phyloP scores from a whole-genome alignment of 2,797 vertebrate species.

The Cirrhinus mrigala region DNA sequence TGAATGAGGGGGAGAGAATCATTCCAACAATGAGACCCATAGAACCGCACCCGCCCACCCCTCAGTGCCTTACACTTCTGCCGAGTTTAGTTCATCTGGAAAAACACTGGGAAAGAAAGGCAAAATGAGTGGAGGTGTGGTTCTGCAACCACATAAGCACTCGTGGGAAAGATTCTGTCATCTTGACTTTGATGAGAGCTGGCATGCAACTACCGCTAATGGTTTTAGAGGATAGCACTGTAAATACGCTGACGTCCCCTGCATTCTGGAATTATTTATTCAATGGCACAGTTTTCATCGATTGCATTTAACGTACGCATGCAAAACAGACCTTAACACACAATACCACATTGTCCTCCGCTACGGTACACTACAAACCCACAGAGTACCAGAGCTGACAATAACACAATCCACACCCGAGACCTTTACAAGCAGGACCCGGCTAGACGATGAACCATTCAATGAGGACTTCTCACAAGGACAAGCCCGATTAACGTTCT shows the following conservation, averaged over 20 bases:
- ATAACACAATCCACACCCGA: conserved; percentile 33
- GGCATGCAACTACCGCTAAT: conserved; percentile 23
- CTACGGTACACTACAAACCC: conserved; percentile 10
- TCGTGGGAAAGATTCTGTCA: conserved; percentile 36
- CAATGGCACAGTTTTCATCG: not conserved
- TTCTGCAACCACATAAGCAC: conserved; percentile 7
- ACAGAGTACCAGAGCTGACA: conserved; percentile 41
- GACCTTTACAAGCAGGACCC: conserved; percentile 34
- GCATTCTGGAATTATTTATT: conserved; percentile 25
- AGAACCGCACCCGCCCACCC: conserved; percentile 30
- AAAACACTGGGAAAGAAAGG: conserved; percentile 27
- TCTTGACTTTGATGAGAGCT: conserved; percentile 39
- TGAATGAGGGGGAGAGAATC: conserved; percentile 52
- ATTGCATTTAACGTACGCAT: conserved; percentile 5
- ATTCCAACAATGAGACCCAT: conserved; percentile 59
- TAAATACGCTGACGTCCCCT: not conserved
- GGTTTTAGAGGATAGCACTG: conserved; percentile 22
- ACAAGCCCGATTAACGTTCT: conserved; percentile 37
- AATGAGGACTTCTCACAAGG: conserved; percentile 37
- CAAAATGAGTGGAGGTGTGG: conserved; percentile 45
- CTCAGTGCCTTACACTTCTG: conserved; percentile 32
- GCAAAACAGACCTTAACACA: not conserved
- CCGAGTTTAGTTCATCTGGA: conserved; percentile 37
- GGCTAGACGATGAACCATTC: conserved; percentile 25
- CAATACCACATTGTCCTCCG: conserved; percentile 20